Evolutionary conservation across 2,113 vertebrate species (phyloP).

Genomic region (Progne subis): DNA sequence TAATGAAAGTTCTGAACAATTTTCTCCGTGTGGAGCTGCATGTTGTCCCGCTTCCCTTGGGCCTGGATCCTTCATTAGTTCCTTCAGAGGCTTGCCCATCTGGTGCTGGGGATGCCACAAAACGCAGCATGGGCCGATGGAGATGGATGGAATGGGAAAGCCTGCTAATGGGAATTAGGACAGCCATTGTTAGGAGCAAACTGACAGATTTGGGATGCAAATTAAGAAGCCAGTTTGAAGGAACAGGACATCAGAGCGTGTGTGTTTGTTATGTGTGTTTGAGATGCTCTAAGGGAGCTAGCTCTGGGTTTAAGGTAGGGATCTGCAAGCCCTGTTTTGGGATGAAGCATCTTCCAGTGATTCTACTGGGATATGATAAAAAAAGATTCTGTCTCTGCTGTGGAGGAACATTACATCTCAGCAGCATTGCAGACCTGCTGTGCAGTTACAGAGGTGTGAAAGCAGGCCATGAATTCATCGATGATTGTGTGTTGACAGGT

Average conservation of each 20-base stretch:
- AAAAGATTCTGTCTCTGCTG: neutral
- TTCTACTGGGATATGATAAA: neutral
- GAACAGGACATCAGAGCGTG: neutral
- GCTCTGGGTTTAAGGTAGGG: neutral
- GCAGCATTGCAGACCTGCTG: fast-evolving
- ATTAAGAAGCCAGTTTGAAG: neutral
- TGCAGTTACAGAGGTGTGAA: neutral
- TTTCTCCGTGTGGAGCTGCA: neutral
- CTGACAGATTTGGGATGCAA: constrained; percentile 44
- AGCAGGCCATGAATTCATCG: neutral
- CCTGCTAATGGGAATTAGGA: constrained; percentile 34
- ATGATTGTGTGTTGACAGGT: neutral
- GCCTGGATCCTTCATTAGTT: constrained; percentile 50
- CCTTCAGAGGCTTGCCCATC: constrained; percentile 49
- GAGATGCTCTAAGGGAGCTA: neutral
- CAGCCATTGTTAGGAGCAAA: constrained; percentile 18
- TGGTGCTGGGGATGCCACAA: constrained; percentile 6
- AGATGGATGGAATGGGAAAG: constrained; percentile 1
- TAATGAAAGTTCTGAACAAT: neutral
- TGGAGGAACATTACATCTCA: fast-evolving
- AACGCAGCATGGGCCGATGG: neutral
- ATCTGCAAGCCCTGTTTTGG: neutral
- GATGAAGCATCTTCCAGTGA: neutral
- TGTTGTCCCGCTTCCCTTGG: neutral
- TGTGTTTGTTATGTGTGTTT: neutral